These are phyloP conservation scores for Drosophila seclusa DNA, from an alignment of 2,888 invertebrate genomes.

Conservation along the genomic window DNA sequence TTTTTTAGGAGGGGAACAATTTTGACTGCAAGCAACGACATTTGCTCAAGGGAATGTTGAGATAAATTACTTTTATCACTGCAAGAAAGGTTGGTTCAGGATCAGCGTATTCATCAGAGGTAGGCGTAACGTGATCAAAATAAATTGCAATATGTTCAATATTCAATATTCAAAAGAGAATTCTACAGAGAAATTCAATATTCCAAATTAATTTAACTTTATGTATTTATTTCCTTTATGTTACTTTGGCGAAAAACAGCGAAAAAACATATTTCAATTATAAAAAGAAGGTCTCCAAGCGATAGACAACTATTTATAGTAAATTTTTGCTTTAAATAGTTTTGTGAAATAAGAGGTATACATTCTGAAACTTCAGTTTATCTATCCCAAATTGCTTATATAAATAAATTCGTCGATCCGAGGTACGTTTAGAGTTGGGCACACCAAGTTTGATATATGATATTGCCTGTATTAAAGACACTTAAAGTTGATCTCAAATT, in stretches of 20 bases:
- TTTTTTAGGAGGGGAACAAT: neutral
- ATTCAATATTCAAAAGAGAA: too few species aligned
- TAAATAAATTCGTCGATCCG: accelerated
- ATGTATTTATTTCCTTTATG: neutral
- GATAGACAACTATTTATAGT: neutral
- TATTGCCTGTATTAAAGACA: neutral
- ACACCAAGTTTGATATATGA: neutral
- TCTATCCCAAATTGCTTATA: neutral
- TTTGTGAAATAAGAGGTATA: accelerated
- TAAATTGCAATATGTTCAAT: neutral
- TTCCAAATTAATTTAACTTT: neutral
- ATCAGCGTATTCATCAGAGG: accelerated
- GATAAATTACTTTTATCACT: neutral
- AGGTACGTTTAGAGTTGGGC: accelerated
- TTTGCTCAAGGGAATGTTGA: neutral
- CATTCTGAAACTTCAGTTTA: neutral
- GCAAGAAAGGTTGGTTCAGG: neutral
- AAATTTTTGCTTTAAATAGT: neutral
- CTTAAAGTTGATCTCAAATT: neutral
- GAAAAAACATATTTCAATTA: neutral
- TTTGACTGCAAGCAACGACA: neutral
- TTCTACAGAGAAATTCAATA: accelerated
- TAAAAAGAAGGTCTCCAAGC: neutral
- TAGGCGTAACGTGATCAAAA: neutral
- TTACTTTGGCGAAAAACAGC: neutral